phyloP scores from a whole-genome alignment of 2,888 invertebrate genomes.

The Neoscelio sp. region DNA sequence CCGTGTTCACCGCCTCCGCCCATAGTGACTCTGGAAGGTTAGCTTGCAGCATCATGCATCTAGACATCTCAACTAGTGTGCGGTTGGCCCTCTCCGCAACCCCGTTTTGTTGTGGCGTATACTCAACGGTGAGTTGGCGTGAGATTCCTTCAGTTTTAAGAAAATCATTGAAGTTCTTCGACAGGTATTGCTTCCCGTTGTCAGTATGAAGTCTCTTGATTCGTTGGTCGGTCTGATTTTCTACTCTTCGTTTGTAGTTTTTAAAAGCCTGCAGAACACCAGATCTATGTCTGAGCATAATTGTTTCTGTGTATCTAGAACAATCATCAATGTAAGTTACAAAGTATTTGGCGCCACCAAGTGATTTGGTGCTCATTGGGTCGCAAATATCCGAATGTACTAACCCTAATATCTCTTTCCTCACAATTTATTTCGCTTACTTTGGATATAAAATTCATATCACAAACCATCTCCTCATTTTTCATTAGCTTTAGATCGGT shows the following conservation, averaged over 20 bases:
- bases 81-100: constrained; percentile 74
- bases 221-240: constrained; percentile 46
- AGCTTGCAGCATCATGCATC: constrained; percentile 71
- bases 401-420: constrained; percentile 52
- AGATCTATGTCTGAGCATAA: constrained; percentile 37
- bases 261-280: constrained; percentile 59
- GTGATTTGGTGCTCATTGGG: constrained; percentile 54
- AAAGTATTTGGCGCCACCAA: constrained; percentile 64
- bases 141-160: constrained; percentile 50
- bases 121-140: constrained; percentile 68
- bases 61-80: constrained; percentile 72
- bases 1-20: constrained; percentile 73
- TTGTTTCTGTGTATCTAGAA: constrained; percentile 31
- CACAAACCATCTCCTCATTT: constrained; percentile 33
- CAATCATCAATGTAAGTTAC: constrained; percentile 63
- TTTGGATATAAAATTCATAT: constrained; percentile 40
- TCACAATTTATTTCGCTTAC: constrained; percentile 29
- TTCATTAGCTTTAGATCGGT: constrained; percentile 30
- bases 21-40: constrained; percentile 71
- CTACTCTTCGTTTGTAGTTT: constrained; percentile 43
- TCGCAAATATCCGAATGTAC: constrained; percentile 71
- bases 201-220: constrained; percentile 59
- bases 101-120: constrained; percentile 75
- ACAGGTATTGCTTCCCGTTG: constrained; percentile 65
- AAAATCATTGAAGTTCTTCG: constrained; percentile 47